A percentile compares a stretch with the other conserved stretches of the same genome.
Conservation (phyloP, 2,113 vertebrate species). For the Sphaerodactylus townsendi region DNA sequence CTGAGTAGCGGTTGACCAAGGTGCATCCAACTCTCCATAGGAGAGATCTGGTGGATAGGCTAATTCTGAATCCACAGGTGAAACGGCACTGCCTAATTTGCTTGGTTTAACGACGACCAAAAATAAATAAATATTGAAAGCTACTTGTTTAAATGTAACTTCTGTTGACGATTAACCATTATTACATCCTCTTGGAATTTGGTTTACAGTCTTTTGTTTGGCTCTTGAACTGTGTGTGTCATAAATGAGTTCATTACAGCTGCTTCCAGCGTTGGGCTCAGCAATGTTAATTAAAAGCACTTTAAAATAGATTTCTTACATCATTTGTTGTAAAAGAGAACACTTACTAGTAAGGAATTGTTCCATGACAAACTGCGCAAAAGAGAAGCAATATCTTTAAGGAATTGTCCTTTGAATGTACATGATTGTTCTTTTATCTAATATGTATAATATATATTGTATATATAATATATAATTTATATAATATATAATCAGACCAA, state of each 20-base stretch:
- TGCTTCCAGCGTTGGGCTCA: constrained; percentile 11
- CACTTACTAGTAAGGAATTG: neutral
- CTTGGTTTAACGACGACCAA: neutral
- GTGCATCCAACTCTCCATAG: neutral
- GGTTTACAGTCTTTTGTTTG: constrained; percentile 15
- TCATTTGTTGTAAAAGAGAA: neutral
- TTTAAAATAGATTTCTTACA: neutral
- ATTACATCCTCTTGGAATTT: constrained; percentile 12
- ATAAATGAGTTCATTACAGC: neutral
- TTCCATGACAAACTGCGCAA: neutral
- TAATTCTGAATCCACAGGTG: neutral
- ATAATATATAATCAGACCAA: neutral
- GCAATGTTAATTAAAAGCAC: constrained; percentile 15
- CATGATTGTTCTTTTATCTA: neutral
- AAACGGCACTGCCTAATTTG: neutral
- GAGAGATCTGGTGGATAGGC: neutral
- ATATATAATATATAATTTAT: no score
- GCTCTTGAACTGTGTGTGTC: neutral
- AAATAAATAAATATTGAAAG: neutral
- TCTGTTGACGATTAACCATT: constrained; percentile 5
- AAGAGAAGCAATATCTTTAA: neutral
- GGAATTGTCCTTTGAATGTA: neutral
- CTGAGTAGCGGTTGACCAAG: no score
- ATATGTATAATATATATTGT: no score
- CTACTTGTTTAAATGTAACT: neutral